Conservation (phyloP, 2,888 invertebrate species). For the Dryadula phaetusa region DNA sequence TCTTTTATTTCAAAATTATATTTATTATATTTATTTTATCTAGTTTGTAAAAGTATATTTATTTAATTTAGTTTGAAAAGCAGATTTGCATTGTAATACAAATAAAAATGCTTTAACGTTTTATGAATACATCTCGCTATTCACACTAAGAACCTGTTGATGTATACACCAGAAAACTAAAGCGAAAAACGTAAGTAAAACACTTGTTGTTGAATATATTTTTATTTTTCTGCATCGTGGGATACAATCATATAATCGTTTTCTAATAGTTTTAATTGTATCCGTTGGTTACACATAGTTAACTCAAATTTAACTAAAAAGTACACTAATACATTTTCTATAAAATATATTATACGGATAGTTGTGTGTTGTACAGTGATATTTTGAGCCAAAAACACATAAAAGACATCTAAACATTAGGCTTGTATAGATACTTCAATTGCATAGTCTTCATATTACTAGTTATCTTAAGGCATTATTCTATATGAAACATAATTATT, state of each 20-base stretch:
- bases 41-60: too few relatives aligned
- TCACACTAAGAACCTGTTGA: too few relatives aligned
- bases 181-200: slow-evolving; percentile 40
- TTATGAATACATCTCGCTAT: too few relatives aligned
- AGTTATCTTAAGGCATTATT: slow-evolving; percentile 42
- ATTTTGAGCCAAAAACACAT: slow-evolving; percentile 47
- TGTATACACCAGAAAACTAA: background rate
- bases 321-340: slow-evolving; percentile 62
- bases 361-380: slow-evolving; percentile 47
- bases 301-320: slow-evolving; percentile 62
- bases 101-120: too few relatives aligned
- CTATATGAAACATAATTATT: slow-evolving; percentile 32
- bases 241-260: slow-evolving; percentile 63
- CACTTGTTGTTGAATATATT: slow-evolving; percentile 55
- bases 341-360: slow-evolving; percentile 60
- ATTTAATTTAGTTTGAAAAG: too few relatives aligned
- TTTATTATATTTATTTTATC: too few relatives aligned
- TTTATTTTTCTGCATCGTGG: slow-evolving; percentile 55
- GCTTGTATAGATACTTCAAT: slow-evolving; percentile 41
- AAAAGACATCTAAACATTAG: slow-evolving; percentile 46
- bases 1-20: too few relatives aligned
- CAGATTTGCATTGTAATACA: too few relatives aligned
- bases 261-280: slow-evolving; percentile 58
- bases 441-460: slow-evolving; percentile 39
- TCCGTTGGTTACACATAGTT: slow-evolving; percentile 43